phyloP scores from a whole-genome alignment of 2,888 invertebrate genomes.

The Plebejus anna region DNA sequence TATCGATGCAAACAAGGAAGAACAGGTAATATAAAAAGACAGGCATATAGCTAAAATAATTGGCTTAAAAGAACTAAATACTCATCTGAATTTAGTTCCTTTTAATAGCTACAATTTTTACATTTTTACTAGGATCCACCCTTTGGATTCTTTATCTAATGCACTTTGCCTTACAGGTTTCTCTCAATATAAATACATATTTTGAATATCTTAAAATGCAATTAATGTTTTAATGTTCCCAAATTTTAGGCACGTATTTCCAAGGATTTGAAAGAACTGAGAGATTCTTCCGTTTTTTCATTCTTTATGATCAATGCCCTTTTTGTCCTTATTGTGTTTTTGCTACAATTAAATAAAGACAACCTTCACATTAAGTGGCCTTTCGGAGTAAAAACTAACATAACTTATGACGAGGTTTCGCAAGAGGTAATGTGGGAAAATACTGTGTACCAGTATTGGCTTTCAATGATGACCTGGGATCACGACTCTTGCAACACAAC shows the following conservation, averaged over 20 bases:
- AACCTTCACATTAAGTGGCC: constrained; percentile 98
- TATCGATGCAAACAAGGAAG: constrained; percentile 93
- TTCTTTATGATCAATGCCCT: constrained; percentile 99
- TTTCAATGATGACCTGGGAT: constrained; percentile 70
- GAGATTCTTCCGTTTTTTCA: constrained; percentile 96
- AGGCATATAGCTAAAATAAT: neutral
- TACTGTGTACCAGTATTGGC: constrained; percentile 58
- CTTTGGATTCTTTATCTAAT: constrained; percentile 27
- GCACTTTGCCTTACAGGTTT: constrained; percentile 49
- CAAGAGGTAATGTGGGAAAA: constrained; percentile 91
- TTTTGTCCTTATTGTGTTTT: constrained; percentile 98
- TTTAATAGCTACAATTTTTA: neutral
- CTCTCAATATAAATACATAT: constrained; percentile 29
- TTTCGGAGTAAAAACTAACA: constrained; percentile 95
- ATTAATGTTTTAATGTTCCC: constrained; percentile 49
- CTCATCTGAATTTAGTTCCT: neutral
- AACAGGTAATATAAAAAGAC: constrained; percentile 83
- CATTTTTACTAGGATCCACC: neutral
- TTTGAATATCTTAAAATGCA: constrained; percentile 31
- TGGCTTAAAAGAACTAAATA: constrained; percentile 13
- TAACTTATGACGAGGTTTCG: constrained; percentile 92
- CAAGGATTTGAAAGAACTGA: constrained; percentile 93
- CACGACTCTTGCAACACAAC: neutral
- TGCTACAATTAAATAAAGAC: constrained; percentile 99
- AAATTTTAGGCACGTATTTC: constrained; percentile 93